Percentiles rank a stretch among this genome's conserved stretches.
phyloP scores from a whole-genome alignment of 2,888 invertebrate genomes.

The Eugnorisma glareosa region DNA sequence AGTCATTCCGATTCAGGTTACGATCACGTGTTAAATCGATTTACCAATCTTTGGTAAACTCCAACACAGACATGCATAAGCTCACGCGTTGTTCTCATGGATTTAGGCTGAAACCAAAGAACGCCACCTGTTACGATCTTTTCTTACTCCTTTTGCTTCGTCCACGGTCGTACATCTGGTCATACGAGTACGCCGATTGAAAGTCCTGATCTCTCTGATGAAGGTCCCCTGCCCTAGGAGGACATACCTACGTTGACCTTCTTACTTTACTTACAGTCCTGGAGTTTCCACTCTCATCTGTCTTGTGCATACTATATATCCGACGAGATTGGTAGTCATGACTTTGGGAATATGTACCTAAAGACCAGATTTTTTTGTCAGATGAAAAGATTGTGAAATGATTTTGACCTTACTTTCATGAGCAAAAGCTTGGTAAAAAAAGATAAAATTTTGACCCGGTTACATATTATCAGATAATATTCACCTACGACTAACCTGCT shows the following conservation, averaged over 20 bases:
- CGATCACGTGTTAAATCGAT: constrained; percentile 51
- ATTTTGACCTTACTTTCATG: background rate
- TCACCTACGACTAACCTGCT: background rate
- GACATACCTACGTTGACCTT: background rate
- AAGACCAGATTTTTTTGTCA: background rate
- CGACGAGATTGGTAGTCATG: background rate
- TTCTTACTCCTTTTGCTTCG: background rate
- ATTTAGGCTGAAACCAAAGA: background rate
- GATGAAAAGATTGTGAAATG: background rate
- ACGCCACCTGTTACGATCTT: background rate
- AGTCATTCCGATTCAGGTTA: constrained; percentile 53
- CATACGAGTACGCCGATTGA: background rate
- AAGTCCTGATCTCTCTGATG: background rate
- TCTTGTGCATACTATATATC: background rate
- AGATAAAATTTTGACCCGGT: background rate
- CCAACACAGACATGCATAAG: background rate
- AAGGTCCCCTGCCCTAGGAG: background rate
- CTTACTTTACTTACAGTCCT: background rate
- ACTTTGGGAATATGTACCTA: constrained; percentile 12
- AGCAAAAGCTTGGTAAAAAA: background rate
- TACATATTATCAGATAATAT: background rate
- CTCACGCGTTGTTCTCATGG: background rate
- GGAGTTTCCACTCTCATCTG: background rate
- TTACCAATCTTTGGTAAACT: constrained; percentile 33
- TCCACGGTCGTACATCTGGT: background rate